Evolutionary conservation across 1,140 invertebrate genomes (phyloP), one percentile per base, ranked within the genome.

Genomic region (Drosophila lacteicornis): DNA sequence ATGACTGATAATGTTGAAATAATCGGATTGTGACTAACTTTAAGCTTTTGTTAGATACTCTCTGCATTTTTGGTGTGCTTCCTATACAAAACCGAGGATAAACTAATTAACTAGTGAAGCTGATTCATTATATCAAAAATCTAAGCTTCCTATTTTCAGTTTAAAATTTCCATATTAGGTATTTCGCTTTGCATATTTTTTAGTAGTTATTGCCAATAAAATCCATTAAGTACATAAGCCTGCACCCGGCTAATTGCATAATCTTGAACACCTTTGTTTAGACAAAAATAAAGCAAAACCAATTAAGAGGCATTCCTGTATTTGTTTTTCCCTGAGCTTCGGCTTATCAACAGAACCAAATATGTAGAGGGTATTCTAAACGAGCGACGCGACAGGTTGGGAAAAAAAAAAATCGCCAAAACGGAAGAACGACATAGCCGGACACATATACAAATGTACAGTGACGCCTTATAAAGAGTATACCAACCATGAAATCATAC

Each of bases 1-100:
- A 70, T 46, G 11, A 15, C 33, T 70, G 67, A 70, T 70, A 68
- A 30, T 46, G 40, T 22, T 12, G n/a, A 53, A 70, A 70, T 70
- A 70, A 70, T 70, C 49, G 38, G 22, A 25, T 66, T 12, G 15
- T 33, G 42, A 27, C 12, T n/a, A 60, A 12, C n/a, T 25, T 25
- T 17, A 22, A 68, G 46, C 25, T 8, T n/a, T 19, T 69, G n/a
- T 49, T 42, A 43, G n/a, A 7, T 27, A 68, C 19, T 51, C 51
- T 33, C 17, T 19, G 9, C 4, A 3, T 36, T 22, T 49, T 25
- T 33, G 12, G 13, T 19, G 9, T 2, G 33, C 15, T 19, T 53
- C 7, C 15, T 0, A 25, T 25, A 2, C 8, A 25, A 57, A 43
- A 38, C 17, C 9, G 1, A 33, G 12, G 22, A 5, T 9, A 3